These are phyloP conservation scores for Sphenopsis melanotis DNA, from an alignment of 2,797 vertebrate species.

Conservation along the genomic window DNA sequence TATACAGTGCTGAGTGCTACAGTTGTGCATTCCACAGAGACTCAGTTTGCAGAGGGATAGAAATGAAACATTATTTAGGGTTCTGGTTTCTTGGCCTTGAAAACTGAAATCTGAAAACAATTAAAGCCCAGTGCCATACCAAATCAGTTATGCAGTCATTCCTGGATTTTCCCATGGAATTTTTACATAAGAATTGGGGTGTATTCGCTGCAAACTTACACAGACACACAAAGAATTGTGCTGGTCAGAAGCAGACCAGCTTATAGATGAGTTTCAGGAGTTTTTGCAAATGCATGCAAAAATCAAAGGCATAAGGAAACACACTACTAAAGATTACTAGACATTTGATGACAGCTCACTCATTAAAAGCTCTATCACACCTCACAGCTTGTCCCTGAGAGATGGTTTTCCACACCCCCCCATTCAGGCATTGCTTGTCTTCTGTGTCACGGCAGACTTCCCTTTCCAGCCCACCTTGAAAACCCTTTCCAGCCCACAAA, in stretches of 20 bases:
- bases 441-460: not conserved
- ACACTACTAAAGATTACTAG: not conserved
- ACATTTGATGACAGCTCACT: not conserved
- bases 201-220: conserved; percentile 31
- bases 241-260: conserved; percentile 17
- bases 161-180: conserved; percentile 74
- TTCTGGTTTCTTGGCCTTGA: conserved; percentile 66
- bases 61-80: conserved; percentile 54
- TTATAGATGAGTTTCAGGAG: not conserved
- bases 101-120: conserved; percentile 71
- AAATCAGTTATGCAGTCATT: conserved; percentile 71
- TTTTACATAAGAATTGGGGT: conserved; percentile 68
- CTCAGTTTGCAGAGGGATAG: conserved; percentile 34
- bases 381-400: not conserved
- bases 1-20: conserved; percentile 17
- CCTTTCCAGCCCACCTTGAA: not conserved
- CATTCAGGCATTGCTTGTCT: not conserved
- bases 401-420: not conserved
- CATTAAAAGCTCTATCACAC: not conserved
- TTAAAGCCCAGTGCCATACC: conserved; percentile 71
- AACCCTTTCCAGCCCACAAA: not conserved
- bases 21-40: conserved; percentile 62
- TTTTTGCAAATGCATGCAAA: not conserved
- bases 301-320: not conserved
- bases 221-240: conserved; percentile 27